Conservation (phyloP, 2,113 vertebrate species). For the Rissa tridactyla region DNA sequence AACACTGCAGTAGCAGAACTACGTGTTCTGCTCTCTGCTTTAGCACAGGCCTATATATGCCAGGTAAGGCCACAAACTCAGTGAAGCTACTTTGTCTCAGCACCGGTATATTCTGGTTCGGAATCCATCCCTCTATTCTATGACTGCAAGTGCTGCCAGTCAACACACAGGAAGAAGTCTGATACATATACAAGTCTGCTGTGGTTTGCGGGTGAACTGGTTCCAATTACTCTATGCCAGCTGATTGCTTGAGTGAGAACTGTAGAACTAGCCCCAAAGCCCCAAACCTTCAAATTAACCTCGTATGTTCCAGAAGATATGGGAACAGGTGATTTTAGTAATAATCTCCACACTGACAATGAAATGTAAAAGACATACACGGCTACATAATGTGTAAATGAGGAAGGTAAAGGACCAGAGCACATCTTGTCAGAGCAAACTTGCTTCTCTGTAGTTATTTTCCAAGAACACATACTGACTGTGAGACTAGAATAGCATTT, state of each 20-base stretch:
- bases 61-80: background rate
- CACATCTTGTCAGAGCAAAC: background rate
- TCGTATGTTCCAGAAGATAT: background rate
- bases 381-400: background rate
- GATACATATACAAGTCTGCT: background rate
- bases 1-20: background rate
- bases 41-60: background rate
- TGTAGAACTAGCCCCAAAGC: background rate
- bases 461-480: background rate
- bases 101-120: background rate
- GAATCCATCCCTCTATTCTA: background rate
- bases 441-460: background rate
- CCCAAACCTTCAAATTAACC: background rate
- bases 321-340: background rate
- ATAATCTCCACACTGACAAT: background rate
- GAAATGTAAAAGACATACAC: background rate
- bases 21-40: background rate
- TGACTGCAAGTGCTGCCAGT: background rate
- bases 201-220: conserved; percentile 60
- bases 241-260: conserved; percentile 32
- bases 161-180: background rate
- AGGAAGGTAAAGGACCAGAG: background rate
- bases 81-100: background rate
- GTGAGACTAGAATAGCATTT: background rate
- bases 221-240: conserved; percentile 13